Evolutionary conservation across 1,140 invertebrate species (phyloP).

Genomic region (Drosophila lacteicornis): DNA sequence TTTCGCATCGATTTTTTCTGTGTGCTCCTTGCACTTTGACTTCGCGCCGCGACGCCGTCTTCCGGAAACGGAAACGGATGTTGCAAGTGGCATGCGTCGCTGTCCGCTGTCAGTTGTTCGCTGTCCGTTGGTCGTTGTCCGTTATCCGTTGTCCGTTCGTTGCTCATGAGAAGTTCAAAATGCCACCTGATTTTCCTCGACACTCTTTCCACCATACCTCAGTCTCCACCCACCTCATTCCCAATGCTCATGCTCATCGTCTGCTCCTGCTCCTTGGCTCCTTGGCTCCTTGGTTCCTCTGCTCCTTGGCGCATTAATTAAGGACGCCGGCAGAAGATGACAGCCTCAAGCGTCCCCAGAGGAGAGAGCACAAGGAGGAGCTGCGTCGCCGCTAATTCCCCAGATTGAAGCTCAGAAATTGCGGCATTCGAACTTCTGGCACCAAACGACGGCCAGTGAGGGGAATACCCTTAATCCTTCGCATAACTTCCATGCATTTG

Average conservation of each 20-base stretch:
- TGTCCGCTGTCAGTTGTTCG: conserved; percentile 24
- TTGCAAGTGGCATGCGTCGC: conserved; percentile 76
- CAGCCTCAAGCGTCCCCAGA: conserved; percentile 11
- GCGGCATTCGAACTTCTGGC: conserved; percentile 23
- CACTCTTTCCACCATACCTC: no score
- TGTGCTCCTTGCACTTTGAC: conserved; percentile 38
- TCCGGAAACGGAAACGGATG: conserved; percentile 62
- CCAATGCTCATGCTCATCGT: background rate
- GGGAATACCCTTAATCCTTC: conserved; percentile 15
- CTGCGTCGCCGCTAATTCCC: conserved; percentile 28
- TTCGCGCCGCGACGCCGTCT: conserved; percentile 31
- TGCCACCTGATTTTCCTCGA: conserved; percentile 6
- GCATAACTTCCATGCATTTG: conserved; percentile 20
- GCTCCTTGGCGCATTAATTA: conserved; percentile 60
- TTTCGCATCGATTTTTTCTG: conserved; percentile 54
- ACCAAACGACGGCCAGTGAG: background rate
- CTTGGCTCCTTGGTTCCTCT: background rate
- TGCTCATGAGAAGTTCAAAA: conserved; percentile 24
- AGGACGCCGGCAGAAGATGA: conserved; percentile 27
- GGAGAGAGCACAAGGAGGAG: background rate
- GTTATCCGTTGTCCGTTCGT: conserved; percentile 25
- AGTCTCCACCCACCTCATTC: conserved; percentile 2
- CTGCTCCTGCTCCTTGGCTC: conserved; percentile 4
- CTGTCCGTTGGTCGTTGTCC: conserved; percentile 19
- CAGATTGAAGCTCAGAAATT: conserved; percentile 32